These are phyloP conservation scores for Austrofundulus limnaeus DNA, from an alignment of 2,113 vertebrate genomes.

Conservation along the genomic window DNA sequence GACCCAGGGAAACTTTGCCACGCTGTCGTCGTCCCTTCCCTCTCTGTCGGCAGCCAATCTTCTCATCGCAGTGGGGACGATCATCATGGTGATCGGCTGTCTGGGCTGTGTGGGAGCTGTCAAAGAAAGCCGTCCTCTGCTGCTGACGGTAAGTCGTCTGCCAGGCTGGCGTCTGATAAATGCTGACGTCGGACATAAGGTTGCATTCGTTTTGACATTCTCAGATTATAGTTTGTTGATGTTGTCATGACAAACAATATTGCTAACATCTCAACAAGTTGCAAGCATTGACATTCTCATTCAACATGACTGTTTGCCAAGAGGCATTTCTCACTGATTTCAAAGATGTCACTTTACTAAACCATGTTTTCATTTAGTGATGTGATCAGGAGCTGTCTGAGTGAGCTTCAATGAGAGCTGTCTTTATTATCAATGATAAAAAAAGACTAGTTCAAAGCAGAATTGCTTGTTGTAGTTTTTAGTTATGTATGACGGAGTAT, in stretches of 20 bases:
- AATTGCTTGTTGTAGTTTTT: too few species aligned
- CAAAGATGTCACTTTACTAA: slow-evolving; percentile 1
- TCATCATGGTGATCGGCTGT: slow-evolving; percentile 97
- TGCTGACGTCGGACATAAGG: neutral
- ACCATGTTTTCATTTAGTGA: neutral
- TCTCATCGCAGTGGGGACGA: slow-evolving; percentile 89
- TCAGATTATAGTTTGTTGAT: slow-evolving; percentile 13
- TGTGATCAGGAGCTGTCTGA: neutral
- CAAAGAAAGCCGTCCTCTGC: slow-evolving; percentile 93
- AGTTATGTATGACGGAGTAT: too few species aligned
- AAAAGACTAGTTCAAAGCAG: neutral
- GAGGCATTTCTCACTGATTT: neutral
- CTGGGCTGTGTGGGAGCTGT: slow-evolving; percentile 96
- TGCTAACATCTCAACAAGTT: neutral
- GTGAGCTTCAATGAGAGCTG: neutral
- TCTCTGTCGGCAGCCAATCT: slow-evolving; percentile 97
- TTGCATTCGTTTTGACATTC: neutral
- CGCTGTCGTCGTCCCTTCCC: slow-evolving; percentile 93
- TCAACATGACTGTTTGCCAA: neutral
- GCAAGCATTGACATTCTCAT: neutral
- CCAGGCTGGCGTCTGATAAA: neutral
- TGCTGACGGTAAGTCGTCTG: slow-evolving; percentile 87
- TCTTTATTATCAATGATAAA: neutral
- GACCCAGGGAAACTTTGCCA: slow-evolving; percentile 91
- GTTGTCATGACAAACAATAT: slow-evolving; percentile 10